Evolutionary conservation across 1,140 invertebrate genomes (phyloP), one percentile per base, ranked within the genome.

Genomic region (Zaprionus ghesquierei): DNA sequence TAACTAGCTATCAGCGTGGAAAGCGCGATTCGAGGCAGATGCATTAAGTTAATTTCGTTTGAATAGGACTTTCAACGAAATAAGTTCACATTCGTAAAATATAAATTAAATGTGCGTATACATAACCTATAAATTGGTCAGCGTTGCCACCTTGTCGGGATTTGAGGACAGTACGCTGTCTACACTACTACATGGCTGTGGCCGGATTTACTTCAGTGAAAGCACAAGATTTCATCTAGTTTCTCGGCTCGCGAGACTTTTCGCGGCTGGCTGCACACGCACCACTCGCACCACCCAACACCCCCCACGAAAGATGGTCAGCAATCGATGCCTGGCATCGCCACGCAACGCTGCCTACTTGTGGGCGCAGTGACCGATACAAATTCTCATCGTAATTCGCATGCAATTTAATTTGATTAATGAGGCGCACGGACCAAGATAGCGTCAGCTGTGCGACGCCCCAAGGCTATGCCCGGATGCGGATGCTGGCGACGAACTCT

Each of bases 331-430:
- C 33, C 51, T 74, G 78, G 73, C 59, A 56, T 69, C 77, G 70
- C 77, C 59, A 79, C 77, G 77, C 70, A 70, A 70, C 55, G 77
- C 35, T 61, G 60, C 72, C 77, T 72, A 75, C 60, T 69, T 77
- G 59, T 29, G 64, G 63, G 31, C 69, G 69, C 62, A 65, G 38
- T 66, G 60, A 65, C 51, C 61, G 62, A 66, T 66, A 63, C 59
- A 66, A 59, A 68, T 68, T 66, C 54, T 66, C 64, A 49, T 66
- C 64, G 64, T 59, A 71, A 71, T 65, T 82, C 65, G 58, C 79
- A 81, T 82, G 79, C 79, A 85, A 84, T 80, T 85, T 85, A 74
- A 85, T 85, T 85, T 85, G 81, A 74, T 85, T 85, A 85, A 85
- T 85, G 81, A 85, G 77, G 58, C 77, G 81, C 73, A 85, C 70